Base-by-base conservation (phyloP, 1,140 invertebrate species). In the Heliconius hermathena region DNA sequence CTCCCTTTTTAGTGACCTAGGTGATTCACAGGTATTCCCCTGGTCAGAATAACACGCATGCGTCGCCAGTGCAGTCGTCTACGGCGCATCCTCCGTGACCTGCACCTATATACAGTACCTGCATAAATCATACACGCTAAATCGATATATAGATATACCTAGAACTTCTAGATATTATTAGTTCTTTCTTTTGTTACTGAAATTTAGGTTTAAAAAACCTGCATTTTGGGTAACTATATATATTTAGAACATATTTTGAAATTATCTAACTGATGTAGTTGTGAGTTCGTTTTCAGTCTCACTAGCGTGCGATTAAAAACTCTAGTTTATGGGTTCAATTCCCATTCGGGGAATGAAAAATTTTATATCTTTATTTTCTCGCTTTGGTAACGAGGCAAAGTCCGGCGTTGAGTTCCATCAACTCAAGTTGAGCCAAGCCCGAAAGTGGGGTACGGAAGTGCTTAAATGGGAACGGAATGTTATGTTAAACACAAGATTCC, bases 61-160 rank as follows among this genome's bases (percentile, higher is more conserved):
- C 78, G 60, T 52, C 41, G 16, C 20, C 33, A 29, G 49, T 57
- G 78, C 60, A 66, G 66, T 6, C 22, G 36, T 9, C 33, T 29
- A 77, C 72, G 20, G 84, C 81, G 81, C 83, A 83, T 75, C 76
- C 82, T 82, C 83, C 70, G 71, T 86, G 85, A 76, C 81, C 77
- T 75, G 60, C 60, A 66, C 60, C 60, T 66, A 6, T 22, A 60
- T 22, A 11, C 16, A 46, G 18, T 13, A 60, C 71, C 75, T 74
- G 75, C 79, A 74, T 71, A 26, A 33, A 41, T 29, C 36, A 74
- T 79, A 72, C 77, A 79, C 76, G 46, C 54, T 73, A 57, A 78
- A 79, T 79, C 78, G 78, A 79, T 79, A 70, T 60, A 33, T 72
- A 38, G 29, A 74, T 46, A 52, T 6, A 46, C 16, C 41, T 16